These are phyloP conservation scores for Eilema caniola DNA, from an alignment of 2,888 invertebrate species.

Conservation along the genomic window DNA sequence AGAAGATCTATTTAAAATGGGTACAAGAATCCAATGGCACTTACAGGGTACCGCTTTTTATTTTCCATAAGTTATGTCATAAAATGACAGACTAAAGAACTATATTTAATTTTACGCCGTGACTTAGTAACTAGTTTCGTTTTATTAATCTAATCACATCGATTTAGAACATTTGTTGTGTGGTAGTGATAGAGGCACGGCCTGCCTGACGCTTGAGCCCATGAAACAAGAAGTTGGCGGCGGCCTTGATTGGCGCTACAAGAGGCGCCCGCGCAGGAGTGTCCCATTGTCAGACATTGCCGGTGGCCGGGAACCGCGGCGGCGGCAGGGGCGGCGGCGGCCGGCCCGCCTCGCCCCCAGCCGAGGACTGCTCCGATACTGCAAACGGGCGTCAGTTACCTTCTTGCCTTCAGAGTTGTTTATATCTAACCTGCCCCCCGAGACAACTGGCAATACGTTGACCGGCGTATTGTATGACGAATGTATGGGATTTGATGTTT, in stretches of 20 bases:
- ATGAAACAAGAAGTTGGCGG: conserved; percentile 89
- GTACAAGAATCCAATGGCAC: conserved; percentile 80
- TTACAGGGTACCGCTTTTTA: conserved; percentile 77
- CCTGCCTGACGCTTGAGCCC: conserved; percentile 87
- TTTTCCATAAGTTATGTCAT: conserved; percentile 78
- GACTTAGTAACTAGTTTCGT: conserved; percentile 80
- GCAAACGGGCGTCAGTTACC: conserved; percentile 68
- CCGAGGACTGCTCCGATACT: conserved; percentile 96
- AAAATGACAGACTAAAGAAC: conserved; percentile 84
- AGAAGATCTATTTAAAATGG: conserved; percentile 78
- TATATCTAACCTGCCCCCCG: neutral
- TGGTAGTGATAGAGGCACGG: conserved; percentile 82
- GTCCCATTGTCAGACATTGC: conserved; percentile 93
- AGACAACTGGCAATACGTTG: too few relatives aligned
- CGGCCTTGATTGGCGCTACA: conserved; percentile 88
- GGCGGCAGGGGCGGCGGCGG: conserved; percentile 94
- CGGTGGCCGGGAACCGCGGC: conserved; percentile 92
- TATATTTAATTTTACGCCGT: conserved; percentile 81
- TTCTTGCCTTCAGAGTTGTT: neutral
- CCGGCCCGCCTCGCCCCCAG: conserved; percentile 89
- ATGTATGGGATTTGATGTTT: too few relatives aligned
- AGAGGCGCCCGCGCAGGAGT: conserved; percentile 87
- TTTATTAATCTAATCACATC: conserved; percentile 84
- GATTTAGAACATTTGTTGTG: conserved; percentile 87
- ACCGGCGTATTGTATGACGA: too few relatives aligned